phyloP scores from a whole-genome alignment of 2,113 vertebrate species.

The Periophthalmodon schlosseri region DNA sequence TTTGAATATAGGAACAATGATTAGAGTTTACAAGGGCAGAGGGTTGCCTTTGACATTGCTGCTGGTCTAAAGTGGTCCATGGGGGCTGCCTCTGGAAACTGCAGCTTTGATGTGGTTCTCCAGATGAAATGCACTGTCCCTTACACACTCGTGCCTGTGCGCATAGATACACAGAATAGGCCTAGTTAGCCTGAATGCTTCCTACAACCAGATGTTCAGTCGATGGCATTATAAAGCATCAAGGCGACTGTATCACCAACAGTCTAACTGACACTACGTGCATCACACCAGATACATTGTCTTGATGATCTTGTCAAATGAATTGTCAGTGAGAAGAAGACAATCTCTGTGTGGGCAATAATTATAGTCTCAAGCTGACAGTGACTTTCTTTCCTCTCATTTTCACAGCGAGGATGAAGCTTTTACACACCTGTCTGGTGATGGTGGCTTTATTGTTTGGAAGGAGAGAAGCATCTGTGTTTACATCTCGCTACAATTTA shows the following conservation, averaged over 20 bases:
- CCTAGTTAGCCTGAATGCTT: conserved; percentile 1
- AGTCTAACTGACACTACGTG: conserved; percentile 1
- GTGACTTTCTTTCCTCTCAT: conserved; percentile 16
- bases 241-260: neutral
- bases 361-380: conserved; percentile 27
- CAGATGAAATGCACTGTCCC: conserved; percentile 8
- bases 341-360: conserved; percentile 16
- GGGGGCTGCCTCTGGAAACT: neutral
- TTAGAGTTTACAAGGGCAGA: conserved; percentile 8
- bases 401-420: conserved; percentile 24
- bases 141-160: neutral
- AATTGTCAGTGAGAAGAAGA: neutral
- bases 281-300: conserved; percentile 4
- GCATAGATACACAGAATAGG: neutral
- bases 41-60: conserved; percentile 4
- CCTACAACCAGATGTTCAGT: conserved; percentile 5
- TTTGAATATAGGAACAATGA: neutral
- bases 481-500: conserved; percentile 48
- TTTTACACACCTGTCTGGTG: conserved; percentile 14
- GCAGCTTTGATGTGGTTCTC: conserved; percentile 7
- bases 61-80: neutral
- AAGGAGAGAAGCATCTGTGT: conserved; percentile 45
- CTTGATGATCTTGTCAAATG: conserved; percentile 9
- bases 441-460: conserved; percentile 6
- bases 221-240: neutral